Evolutionary conservation across 2,888 invertebrate genomes (phyloP), one percentile per base, ranked within the genome.

Genomic region (Dendrolimus pini): DNA sequence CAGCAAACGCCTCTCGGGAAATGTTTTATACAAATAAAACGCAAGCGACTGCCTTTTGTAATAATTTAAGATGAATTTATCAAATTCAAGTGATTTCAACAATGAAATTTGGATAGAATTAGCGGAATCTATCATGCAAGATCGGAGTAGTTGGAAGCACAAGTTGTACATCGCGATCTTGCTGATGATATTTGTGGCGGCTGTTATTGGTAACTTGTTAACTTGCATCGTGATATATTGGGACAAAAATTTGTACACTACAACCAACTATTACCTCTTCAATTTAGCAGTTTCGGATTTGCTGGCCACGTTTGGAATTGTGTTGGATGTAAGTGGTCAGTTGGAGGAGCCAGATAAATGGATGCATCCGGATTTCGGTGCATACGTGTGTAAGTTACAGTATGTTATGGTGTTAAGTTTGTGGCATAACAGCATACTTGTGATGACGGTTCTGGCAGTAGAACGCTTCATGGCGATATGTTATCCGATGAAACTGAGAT

Each of bases 221-320:
- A 78, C 87, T 61, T 82, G 84, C 69, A 60, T 85, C 68, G 70
- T 91, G 65, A 69, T 85, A 56, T 83, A 80, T 63, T 74, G 67
- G 54, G 82, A 85, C 59, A 80, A 68, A 58, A 74, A 73, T 12
- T 82, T 84, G 84, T 83, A 82, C 56, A 83, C 84, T 0, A 76
- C 77, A 0, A 85, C 82, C 8, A 85, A 85, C 60, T 83, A 72
- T 55, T 85, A 85, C 60, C 66, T 85, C 1, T 82, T 85, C 56
- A 77, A 83, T 63, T 67, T 85, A 60, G 85, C 85, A 1, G 69
- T 81, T 9, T 81, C 83, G 0, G 85, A 85, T 59, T 61, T 81
- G 7, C 64, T 84, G 1, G 74, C 78, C 0, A 74, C 82, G 0
- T 75, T 82, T 18, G 75, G 75, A 0, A 78, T 83, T 54, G 58